phyloP scores from a whole-genome alignment of 2,888 invertebrate species.

The Netelia fuscicornis region DNA sequence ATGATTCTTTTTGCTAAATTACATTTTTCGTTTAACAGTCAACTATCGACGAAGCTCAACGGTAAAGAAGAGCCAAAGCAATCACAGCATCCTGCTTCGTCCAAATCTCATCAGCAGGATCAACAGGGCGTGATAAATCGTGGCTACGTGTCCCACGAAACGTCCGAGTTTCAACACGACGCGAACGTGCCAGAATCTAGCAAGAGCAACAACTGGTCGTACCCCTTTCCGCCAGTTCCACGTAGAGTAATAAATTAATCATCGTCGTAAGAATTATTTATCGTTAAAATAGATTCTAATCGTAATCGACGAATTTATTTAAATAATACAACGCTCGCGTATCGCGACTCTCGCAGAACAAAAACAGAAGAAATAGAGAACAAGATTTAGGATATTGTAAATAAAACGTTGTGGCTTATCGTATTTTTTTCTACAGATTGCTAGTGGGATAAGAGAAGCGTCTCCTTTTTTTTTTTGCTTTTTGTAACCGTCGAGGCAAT shows the following conservation, averaged over 20 bases:
- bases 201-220: slow-evolving; percentile 81
- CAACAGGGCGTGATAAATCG: slow-evolving; percentile 81
- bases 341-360: background rate
- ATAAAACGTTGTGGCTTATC: slow-evolving; percentile 41
- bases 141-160: slow-evolving; percentile 79
- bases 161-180: slow-evolving; percentile 76
- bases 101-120: slow-evolving; percentile 66
- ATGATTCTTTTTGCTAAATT: too few relatives aligned
- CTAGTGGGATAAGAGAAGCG: slow-evolving; percentile 12
- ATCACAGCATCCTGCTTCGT: slow-evolving; percentile 54
- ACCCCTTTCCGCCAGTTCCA: slow-evolving; percentile 81
- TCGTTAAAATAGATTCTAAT: too few relatives aligned
- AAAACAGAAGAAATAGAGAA: background rate
- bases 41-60: slow-evolving; percentile 80
- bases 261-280: slow-evolving; percentile 7
- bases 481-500: background rate
- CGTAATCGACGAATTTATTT: background rate
- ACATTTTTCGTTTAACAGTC: slow-evolving; percentile 70
- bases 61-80: slow-evolving; percentile 71
- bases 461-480: background rate
- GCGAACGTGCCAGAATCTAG: slow-evolving; percentile 74
- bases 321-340: background rate
- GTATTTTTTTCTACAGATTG: slow-evolving; percentile 22
- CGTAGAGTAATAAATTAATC: slow-evolving; percentile 73
- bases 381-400: slow-evolving; percentile 1